Base-by-base conservation (phyloP, 2,888 invertebrate genomes). In the Allolobophora icterica region DNA sequence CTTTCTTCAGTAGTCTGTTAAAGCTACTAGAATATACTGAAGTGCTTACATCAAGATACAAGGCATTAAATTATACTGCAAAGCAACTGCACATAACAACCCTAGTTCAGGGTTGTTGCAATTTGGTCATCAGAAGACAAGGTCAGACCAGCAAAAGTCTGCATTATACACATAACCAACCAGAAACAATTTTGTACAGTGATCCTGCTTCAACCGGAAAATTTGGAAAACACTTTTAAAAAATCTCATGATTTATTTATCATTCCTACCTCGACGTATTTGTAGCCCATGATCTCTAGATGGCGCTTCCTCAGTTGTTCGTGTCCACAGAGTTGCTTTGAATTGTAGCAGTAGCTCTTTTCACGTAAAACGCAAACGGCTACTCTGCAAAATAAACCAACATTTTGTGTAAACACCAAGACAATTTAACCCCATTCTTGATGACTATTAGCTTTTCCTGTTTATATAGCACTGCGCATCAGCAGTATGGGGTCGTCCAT, bases 201-300 rank as follows among this genome's bases (percentile, higher is more conserved):
- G 58, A 58, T 24, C 58, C 58, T 58, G 30, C 24, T 58, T 2
- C 30, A 58, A n/a, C n/a, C 17, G 19, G 45, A n/a, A 24, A 71
- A 71, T 71, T n/a, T 52, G 2, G 8, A 30, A n/a, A n/a, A 52
- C 24, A 24, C 52, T 24, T 38, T 3, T 11, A 19, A 19, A 3
- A 3, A 2, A 45, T 19, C 19, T 21, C 52, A 52, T 52, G 52
- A 71, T 71, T 71, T 71, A 71, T 13, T n/a, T 30, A n/a, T 58
- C 84, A 34, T 38, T 90, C 45, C 33, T 90, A 92, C 92, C 91
- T 90, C 89, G 71, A 92, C 90, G 89, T 91, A 87, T 89, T 92
- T 91, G 84, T 92, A 92, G 34, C 90, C 91, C 35, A 92, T 42
- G 34, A 92, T 84, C 89, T 92, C 89, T 30, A 92, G 90, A 84